Conservation (phyloP, 1,140 invertebrate genomes). For the Lysiphlebus fabarum region DNA sequence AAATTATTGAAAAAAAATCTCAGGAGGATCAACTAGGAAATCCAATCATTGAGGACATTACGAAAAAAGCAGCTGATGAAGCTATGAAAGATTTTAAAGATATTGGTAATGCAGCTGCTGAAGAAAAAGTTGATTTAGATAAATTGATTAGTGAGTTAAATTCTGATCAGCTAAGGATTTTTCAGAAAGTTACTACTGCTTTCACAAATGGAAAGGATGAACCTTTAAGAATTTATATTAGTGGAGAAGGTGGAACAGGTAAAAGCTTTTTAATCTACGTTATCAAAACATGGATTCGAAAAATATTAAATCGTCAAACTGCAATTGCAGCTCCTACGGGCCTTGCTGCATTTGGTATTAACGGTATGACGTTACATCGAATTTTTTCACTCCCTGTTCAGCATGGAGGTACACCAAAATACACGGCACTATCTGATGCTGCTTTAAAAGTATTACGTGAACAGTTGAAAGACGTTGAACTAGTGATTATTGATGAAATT, state of each 20-base stretch:
- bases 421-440: constrained; percentile 27
- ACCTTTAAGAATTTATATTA: not conserved
- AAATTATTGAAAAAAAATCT: constrained; percentile 12
- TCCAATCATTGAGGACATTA: no score
- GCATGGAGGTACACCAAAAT: constrained; percentile 20
- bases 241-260: constrained; percentile 16
- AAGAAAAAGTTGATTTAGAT: not conserved
- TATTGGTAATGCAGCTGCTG: no score
- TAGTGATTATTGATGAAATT: constrained; percentile 11
- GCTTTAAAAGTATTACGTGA: constrained; percentile 32
- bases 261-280: constrained; percentile 11
- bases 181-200: constrained; percentile 18
- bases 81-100: no score
- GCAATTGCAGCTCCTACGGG: constrained; percentile 11
- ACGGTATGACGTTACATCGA: constrained; percentile 9
- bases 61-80: no score
- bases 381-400: constrained; percentile 11
- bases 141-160: constrained; percentile 29
- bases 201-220: constrained; percentile 12
- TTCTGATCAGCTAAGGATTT: constrained; percentile 26
- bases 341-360: constrained; percentile 12
- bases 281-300: not conserved
- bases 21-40: constrained; percentile 19
- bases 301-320: not conserved
- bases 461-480: constrained; percentile 29